These are phyloP conservation scores for Heteronetta atricapilla DNA, from an alignment of 2,113 vertebrate species.

Conservation along the genomic window DNA sequence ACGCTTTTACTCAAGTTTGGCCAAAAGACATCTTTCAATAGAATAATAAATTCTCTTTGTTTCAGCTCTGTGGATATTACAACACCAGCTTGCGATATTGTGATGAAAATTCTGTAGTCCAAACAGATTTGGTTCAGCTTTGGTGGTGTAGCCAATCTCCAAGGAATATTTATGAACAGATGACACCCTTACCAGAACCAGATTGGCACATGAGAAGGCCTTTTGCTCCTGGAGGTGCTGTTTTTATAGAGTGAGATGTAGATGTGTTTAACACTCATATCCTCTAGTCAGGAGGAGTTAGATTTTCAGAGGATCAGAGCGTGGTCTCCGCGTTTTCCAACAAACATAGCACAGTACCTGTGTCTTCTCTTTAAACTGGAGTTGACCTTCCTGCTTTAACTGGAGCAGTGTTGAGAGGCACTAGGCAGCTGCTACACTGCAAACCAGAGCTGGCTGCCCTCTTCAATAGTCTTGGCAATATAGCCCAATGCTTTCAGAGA, in stretches of 20 bases:
- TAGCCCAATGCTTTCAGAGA: neutral
- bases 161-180: slow-evolving; percentile 56
- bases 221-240: slow-evolving; percentile 33
- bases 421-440: neutral
- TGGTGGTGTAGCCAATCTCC: neutral
- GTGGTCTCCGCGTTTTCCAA: neutral
- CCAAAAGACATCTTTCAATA: neutral
- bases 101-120: slow-evolving; percentile 39
- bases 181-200: slow-evolving; percentile 39
- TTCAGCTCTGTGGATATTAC: neutral
- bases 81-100: slow-evolving; percentile 11
- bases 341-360: neutral
- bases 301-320: neutral
- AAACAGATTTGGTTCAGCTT: slow-evolving; percentile 42
- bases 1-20: neutral
- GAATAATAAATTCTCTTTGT: neutral
- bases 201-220: neutral
- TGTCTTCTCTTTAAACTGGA: neutral
- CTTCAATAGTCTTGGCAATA: neutral
- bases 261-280: neutral
- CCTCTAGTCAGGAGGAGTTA: neutral
- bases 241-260: neutral
- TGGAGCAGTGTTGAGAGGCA: neutral
- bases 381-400: neutral
- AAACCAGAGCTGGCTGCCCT: neutral